Conservation (phyloP, 2,797 vertebrate species). For the Malurus splendens region DNA sequence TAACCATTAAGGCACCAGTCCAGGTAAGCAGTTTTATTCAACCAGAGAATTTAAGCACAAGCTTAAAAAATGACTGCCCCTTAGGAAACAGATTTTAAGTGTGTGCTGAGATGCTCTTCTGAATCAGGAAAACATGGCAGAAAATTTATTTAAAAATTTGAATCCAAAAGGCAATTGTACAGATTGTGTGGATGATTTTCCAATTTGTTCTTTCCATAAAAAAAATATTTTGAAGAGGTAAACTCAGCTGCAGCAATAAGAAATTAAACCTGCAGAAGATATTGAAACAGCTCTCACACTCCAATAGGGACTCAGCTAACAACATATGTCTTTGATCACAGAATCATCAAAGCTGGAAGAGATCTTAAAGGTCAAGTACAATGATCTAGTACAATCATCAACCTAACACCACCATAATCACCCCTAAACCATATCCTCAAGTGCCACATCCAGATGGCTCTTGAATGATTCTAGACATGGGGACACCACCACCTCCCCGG, state of each 20-base stretch:
- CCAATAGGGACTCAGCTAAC: background rate
- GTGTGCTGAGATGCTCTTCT: background rate
- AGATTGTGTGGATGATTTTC: background rate
- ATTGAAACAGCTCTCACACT: background rate
- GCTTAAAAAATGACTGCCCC: background rate
- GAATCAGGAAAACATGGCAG: background rate
- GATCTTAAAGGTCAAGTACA: background rate
- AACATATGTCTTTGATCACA: background rate
- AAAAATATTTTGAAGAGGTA: background rate
- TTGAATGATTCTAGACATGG: accelerated
- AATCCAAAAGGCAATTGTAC: background rate
- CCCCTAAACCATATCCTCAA: background rate
- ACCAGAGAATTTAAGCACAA: background rate
- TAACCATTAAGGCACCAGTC: constrained; percentile 27
- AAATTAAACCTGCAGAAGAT: background rate
- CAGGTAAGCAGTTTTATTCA: constrained; percentile 36
- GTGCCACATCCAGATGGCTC: background rate
- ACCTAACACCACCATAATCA: background rate
- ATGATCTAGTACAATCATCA: background rate
- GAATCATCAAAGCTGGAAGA: background rate
- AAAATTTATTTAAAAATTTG: background rate
- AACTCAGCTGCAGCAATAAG: background rate
- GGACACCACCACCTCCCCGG: background rate
- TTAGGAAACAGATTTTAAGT: constrained; percentile 1
- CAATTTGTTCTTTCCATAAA: background rate